Base-by-base conservation (phyloP, 2,888 invertebrate species). In the Melanotus villosus region DNA sequence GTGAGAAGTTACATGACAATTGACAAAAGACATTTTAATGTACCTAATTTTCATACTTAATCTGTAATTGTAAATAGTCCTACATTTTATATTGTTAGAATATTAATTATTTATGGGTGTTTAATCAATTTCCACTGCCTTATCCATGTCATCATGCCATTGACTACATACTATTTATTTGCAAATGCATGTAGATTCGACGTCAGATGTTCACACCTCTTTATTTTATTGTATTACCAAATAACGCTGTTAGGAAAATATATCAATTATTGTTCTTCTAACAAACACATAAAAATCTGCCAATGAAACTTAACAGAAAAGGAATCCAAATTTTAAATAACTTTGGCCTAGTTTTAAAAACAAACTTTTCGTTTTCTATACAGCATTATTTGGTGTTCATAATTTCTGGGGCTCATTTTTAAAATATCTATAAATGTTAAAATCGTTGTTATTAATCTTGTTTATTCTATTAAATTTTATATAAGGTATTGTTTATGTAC, bases 391-490 rank as follows among this genome's bases (percentile, higher is more conserved):
- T 23, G 23, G 36, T 19, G 50, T 79, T 78, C 80, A 47, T 62
- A 50, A 58, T 63, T 68, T 68, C 47, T 62, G 50, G 63, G 38
- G 79, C 79, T 80, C 79, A 80, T 81, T 67, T 76, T 10, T 4
- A 52, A 74, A 62, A 71, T 76, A 78, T 78, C 79, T 80, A 79
- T 82, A 73, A 80, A 81, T 83, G 82, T 82, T 83, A 77, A 78
- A 78, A 56, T 81, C 80, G 82, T 84, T 84, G 83, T 84, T 84
- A 83, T 83, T 80, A 78, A 78, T 81, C 82, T 82, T 84, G 82
- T 83, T 83, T 84, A 83, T 83, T 83, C 81, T 83, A 83, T 84
- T 82, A 77, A 81, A 82, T 83, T 82, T 82, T 82, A 82, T 80
- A 77, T 81, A 81, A 79, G 80, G 80, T 81, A 80, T 80, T 80